Base-by-base conservation (phyloP, 2,113 vertebrate genomes). In the Uria lomvia region DNA sequence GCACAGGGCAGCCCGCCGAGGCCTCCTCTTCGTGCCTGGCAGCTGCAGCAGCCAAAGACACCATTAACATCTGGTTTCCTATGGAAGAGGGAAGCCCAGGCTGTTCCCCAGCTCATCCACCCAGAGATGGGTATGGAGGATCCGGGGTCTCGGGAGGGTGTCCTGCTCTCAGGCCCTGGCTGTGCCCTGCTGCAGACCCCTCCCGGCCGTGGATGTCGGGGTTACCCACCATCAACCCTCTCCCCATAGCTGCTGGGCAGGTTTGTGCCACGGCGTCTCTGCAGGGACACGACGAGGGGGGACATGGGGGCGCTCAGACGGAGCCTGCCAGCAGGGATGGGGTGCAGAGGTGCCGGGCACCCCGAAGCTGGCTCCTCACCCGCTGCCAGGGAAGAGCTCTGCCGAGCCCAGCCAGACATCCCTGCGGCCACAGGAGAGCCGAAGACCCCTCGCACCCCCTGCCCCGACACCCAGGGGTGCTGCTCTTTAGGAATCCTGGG, bases 181-280 rank as follows among this genome's bases (percentile, higher is more conserved):
- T 7, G 47, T 45, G 79, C 55, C 47, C 29, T 8, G 12, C 27
- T 18, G 67, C 56, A 30, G 36, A 47, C 43, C 38, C 13, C 8
- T 6, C 18, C 2, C 6, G 3, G 30, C 13, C 2, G 26, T 0
- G 42, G 6, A 2, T 5, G 7, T 15, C 1, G 2, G 79, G 65
- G 27, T 19, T 5, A 6, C 34, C 63, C 8, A 3, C 24, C 32
- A 0, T 0, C 6, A 14, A 0, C 3, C 0, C 17, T 12, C 15
- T 58, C 14, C 9, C 42, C 42, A 1, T 0, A 17, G 1, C 78
- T 26, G 60, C 23, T 1, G 72, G 79, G 32, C 38, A 11, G 19
- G 3, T 7, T 49, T 23, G 34, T 0, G 27, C 68, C 55, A 6
- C 47, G 1, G 40, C 62, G 5, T 6, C 59, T 43, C 82, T 0